Percentiles rank a stretch among this genome's conserved stretches.
phyloP scores from a whole-genome alignment of 1,140 invertebrate species.

The Drosophila elegans region DNA sequence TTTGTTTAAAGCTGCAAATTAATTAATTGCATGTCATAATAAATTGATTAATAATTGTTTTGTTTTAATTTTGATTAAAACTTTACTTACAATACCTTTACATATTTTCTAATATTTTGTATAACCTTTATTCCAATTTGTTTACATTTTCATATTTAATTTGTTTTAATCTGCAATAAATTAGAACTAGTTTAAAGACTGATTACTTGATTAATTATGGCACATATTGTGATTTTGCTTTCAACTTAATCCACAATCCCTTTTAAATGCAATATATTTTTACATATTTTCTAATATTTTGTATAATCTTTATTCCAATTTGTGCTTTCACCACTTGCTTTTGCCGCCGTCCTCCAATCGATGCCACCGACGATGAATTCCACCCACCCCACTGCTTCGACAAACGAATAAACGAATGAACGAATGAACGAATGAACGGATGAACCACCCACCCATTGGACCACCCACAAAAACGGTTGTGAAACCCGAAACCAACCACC shows the following conservation, averaged over 20 bases:
- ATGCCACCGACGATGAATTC: slow-evolving; percentile 25
- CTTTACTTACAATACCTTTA: too few species aligned
- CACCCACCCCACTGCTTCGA: not conserved
- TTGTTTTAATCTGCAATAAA: too few species aligned
- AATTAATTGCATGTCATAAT: too few species aligned
- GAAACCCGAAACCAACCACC: slow-evolving; percentile 62
- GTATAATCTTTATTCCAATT: not conserved
- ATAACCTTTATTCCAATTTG: too few species aligned
- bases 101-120: too few species aligned
- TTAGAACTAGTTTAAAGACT: too few species aligned
- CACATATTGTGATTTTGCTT: too few species aligned
- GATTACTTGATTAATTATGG: too few species aligned
- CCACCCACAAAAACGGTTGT: slow-evolving; percentile 4
- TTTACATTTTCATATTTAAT: too few species aligned
- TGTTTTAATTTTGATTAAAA: too few species aligned
- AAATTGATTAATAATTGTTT: too few species aligned
- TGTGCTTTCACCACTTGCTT: slow-evolving; percentile 13
- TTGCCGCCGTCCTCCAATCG: slow-evolving; percentile 27
- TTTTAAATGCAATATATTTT: not conserved
- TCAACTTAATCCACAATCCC: not conserved
- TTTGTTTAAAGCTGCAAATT: not conserved
- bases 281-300: not conserved
- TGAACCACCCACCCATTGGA: slow-evolving; percentile 11
- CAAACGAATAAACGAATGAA: slow-evolving; percentile 18
- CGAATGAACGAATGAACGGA: not conserved